Evolutionary conservation across 2,797 vertebrate genomes (phyloP).

Genomic region (Eulemur mongoz): DNA sequence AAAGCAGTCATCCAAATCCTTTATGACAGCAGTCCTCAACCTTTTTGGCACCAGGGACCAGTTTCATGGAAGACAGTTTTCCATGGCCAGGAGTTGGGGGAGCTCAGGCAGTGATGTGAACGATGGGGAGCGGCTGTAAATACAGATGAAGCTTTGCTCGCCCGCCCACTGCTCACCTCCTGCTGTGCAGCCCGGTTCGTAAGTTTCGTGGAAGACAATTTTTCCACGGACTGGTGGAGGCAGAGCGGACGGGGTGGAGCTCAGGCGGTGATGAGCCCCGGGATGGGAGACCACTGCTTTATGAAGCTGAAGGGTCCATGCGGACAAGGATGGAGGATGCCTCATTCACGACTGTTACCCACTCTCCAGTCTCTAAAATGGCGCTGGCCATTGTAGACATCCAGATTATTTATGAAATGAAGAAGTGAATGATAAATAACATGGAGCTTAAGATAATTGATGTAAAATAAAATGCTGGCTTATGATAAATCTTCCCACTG

Average conservation of each 20-base stretch:
- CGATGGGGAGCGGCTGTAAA: too few species aligned
- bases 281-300: neutral
- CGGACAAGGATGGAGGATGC: neutral
- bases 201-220: too few species aligned
- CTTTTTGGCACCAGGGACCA: too few species aligned
- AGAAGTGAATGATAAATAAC: neutral
- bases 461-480: neutral
- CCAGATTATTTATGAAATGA: neutral
- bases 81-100: too few species aligned
- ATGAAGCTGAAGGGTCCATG: neutral
- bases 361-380: neutral
- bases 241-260: too few species aligned
- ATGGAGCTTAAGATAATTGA: neutral
- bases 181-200: too few species aligned
- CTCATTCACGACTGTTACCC: neutral
- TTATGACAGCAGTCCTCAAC: neutral
- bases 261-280: too few species aligned
- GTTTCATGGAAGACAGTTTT: too few species aligned
- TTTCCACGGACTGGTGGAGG: too few species aligned
- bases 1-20: neutral
- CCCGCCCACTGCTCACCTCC: too few species aligned
- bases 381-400: neutral
- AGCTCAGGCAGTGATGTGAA: too few species aligned
- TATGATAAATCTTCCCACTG: neutral
- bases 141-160: too few species aligned